Base-by-base conservation (phyloP, 1,140 invertebrate species). In the Drosophila erecta region DNA sequence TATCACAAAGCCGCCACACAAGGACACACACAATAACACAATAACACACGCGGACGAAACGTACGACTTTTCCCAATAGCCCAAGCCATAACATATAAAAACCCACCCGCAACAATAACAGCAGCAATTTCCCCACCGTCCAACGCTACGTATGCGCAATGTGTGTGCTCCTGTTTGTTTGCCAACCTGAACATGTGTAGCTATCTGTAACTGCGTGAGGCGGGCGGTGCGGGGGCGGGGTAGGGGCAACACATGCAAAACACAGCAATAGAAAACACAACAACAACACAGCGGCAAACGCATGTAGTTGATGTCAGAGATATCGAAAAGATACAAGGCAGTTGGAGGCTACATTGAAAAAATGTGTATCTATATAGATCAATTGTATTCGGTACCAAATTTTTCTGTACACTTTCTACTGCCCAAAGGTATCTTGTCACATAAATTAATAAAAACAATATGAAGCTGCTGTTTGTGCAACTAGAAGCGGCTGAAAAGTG, bases 141-240 rank as follows among this genome's bases (percentile, higher is more conserved):
- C 76, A 76, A 69, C 80, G 60, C 60, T 79, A 80, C 80, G 80
- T 80, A 80, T 84, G 66, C 71, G 81, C 72, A 79, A 80, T 85
- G 61, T 85, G 51, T 70, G 64, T 27, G 58, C 27, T 20, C 27
- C 33, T 67, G 66, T 70, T 66, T 69, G 81, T 79, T 80, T 80
- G 77, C 72, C 81, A 80, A 87, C 83, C 83, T 86, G 81, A 87
- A 87, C 81, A 87, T 86, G 79, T 86, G 83, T 86, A 87, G 83
- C 83, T 86, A 75, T 81, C 83, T 75, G 83, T 78, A 85, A 61
- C 69, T 62, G 60, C 27, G 46, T 40, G 44, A 35, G 38, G 24
- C 20, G 12, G 12, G 3, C 1, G 15, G 27, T 14, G 12, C 6
- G 24, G 22, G 38, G 24, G 7, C 1, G 3, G 41, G 46, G 24